These are phyloP conservation scores for Vultur gryphus DNA, from an alignment of 2,797 vertebrate species.

Conservation along the genomic window DNA sequence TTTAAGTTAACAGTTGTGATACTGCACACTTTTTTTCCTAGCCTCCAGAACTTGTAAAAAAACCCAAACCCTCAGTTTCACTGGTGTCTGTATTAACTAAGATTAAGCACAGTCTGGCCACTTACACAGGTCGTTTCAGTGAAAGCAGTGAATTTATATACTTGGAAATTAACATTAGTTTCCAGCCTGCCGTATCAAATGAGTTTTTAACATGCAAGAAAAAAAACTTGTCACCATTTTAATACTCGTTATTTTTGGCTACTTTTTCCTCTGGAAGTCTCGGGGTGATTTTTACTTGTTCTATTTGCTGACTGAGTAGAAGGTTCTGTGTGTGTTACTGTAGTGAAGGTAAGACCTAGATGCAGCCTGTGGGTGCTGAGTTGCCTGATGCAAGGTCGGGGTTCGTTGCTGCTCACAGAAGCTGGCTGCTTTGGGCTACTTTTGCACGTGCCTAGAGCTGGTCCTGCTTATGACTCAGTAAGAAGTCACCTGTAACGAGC, in stretches of 20 bases:
- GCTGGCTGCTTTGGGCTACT: background rate
- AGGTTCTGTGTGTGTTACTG: background rate
- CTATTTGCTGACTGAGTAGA: background rate
- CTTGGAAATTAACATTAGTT: background rate
- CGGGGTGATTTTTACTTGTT: background rate
- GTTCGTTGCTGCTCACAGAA: background rate
- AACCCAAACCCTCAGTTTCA: background rate
- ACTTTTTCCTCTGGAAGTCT: background rate
- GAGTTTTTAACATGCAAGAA: background rate
- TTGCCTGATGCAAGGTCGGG: background rate
- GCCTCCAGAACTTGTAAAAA: background rate
- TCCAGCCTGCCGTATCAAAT: background rate
- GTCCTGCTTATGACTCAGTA: background rate
- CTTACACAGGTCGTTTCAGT: background rate
- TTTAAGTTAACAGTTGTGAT: background rate
- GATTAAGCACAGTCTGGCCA: background rate
- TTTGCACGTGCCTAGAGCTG: background rate
- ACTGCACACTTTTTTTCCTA: background rate
- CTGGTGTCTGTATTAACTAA: background rate
- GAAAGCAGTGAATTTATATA: background rate
- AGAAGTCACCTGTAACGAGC: background rate
- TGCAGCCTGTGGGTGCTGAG: background rate
- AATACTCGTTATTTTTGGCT: background rate
- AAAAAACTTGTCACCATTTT: background rate
- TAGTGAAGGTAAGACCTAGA: background rate